Conservation (phyloP, 2,113 vertebrate species). For the Ceyx cyanopectus region DNA sequence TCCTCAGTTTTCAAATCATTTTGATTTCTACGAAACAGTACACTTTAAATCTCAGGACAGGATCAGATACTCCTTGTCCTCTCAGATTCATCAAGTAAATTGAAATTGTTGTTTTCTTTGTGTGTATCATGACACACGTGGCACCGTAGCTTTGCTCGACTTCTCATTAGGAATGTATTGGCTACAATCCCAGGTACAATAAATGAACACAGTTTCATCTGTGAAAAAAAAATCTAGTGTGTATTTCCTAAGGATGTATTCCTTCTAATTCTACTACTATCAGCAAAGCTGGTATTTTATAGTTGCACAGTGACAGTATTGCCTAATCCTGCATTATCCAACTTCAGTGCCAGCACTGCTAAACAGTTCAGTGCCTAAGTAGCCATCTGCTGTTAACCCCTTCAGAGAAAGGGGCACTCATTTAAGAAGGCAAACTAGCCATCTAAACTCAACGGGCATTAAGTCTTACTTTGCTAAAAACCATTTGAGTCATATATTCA, state of each 20-base stretch:
- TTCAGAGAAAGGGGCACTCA: neutral
- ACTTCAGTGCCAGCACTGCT: constrained; percentile 1
- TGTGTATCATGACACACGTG: neutral
- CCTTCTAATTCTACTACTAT: neutral
- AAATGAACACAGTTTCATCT: neutral
- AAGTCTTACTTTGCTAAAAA: neutral
- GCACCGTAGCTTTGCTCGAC: neutral
- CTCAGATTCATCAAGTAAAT: neutral
- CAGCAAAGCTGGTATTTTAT: neutral
- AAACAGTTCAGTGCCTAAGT: constrained; percentile 8
- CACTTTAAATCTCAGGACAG: neutral
- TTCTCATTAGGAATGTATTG: neutral
- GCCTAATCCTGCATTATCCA: neutral
- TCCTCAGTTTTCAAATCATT: neutral
- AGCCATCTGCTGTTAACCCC: constrained; percentile 48
- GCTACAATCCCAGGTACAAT: neutral
- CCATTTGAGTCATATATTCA: neutral
- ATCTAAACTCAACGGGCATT: constrained; percentile 18
- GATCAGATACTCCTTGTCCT: neutral
- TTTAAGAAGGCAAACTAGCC: constrained; percentile 8
- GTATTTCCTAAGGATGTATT: neutral
- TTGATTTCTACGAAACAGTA: neutral
- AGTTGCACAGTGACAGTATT: neutral
- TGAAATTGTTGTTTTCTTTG: neutral
- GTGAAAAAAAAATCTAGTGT: neutral